Evolutionary conservation across 2,113 vertebrate species (phyloP).

Genomic region (Bothrops jararaca): DNA sequence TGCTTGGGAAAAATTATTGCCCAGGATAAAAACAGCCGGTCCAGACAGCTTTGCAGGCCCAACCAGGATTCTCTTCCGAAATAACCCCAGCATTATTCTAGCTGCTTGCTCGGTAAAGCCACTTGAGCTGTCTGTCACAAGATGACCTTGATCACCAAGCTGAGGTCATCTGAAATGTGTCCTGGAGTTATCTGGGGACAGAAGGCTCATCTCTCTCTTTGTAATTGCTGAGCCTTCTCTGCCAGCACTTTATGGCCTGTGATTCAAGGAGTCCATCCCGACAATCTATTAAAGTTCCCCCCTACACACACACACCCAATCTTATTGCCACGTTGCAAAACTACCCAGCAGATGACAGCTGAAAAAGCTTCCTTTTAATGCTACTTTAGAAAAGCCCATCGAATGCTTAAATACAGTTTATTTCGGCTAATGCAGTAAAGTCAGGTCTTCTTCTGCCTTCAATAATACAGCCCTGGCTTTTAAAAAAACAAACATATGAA

Average conservation of each 20-base stretch:
- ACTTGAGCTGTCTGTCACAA: neutral
- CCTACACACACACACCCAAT: neutral
- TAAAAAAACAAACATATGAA: neutral
- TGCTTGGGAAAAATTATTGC: constrained; percentile 5
- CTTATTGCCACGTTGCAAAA: neutral
- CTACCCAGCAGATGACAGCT: neutral
- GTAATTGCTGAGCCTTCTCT: neutral
- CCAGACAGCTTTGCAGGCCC: neutral
- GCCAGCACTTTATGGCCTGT: neutral
- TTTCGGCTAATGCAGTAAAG: neutral
- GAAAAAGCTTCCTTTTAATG: neutral
- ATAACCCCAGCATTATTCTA: no score
- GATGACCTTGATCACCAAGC: neutral
- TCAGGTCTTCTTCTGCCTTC: neutral
- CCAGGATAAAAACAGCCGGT: neutral
- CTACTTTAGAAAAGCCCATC: no score
- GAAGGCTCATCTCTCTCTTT: neutral
- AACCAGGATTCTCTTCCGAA: neutral
- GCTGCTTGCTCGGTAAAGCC: neutral
- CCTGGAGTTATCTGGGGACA: no score
- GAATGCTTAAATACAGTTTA: neutral
- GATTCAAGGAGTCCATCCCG: no score
- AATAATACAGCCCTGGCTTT: no score
- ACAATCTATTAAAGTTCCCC: neutral
- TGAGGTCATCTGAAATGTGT: neutral